Evolutionary conservation across 2,113 vertebrate genomes (phyloP).

Genomic region (Tyto alba): DNA sequence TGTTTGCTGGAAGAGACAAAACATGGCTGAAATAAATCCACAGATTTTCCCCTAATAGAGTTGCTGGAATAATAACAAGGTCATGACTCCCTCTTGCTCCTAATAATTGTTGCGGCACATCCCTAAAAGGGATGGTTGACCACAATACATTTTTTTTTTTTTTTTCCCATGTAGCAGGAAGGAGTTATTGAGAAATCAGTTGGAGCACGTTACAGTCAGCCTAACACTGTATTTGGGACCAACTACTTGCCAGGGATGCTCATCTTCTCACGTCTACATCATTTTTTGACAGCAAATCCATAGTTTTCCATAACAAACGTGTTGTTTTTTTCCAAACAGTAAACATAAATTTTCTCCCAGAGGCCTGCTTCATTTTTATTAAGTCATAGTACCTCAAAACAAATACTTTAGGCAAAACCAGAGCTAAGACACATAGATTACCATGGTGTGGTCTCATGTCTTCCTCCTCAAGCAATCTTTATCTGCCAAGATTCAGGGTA

Average conservation of each 20-base stretch:
- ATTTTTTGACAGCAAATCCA: background rate
- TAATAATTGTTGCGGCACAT: background rate
- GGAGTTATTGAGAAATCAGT: background rate
- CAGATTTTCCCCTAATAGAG: background rate
- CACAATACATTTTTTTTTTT: background rate
- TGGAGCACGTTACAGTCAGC: background rate
- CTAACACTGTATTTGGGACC: background rate
- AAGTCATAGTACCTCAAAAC: background rate
- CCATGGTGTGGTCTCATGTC: background rate
- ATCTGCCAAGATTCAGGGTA: background rate
- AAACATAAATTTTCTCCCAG: background rate
- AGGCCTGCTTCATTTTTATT: background rate
- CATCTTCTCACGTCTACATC: background rate
- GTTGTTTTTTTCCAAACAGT: background rate
- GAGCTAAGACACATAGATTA: background rate
- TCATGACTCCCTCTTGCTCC: background rate
- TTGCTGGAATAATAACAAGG: background rate
- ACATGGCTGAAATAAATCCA: background rate
- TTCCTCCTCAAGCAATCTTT: background rate
- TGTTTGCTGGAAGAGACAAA: background rate
- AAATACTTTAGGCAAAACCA: background rate
- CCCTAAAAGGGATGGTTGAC: background rate
- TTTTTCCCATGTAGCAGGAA: background rate
- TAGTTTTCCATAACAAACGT: background rate
- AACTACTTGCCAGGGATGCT: background rate